Evolutionary conservation across 2,113 vertebrate species (phyloP).

Genomic region (Chlorocebus sabaeus): DNA sequence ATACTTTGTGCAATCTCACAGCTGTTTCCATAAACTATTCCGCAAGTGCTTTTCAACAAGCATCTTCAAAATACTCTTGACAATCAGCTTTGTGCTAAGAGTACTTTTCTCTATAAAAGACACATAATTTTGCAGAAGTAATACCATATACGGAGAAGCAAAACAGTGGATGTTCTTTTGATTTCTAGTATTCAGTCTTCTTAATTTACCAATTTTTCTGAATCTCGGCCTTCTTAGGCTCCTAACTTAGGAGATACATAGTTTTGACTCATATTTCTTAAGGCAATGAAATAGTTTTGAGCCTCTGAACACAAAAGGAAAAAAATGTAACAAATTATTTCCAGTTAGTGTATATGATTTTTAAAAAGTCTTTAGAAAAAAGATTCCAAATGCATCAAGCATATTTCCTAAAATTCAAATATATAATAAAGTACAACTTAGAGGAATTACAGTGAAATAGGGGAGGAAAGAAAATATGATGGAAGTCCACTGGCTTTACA

Average conservation of each 20-base stretch:
- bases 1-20: background rate
- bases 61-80: slow-evolving; percentile 14
- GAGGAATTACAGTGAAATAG: background rate
- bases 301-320: background rate
- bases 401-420: background rate
- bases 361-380: background rate
- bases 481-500: background rate
- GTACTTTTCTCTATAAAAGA: background rate
- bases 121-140: slow-evolving; percentile 7
- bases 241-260: background rate
- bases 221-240: background rate
- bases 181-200: background rate
- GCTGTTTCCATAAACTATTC: slow-evolving; percentile 6
- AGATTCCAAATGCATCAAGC: background rate
- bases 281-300: background rate
- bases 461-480: background rate
- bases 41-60: slow-evolving; percentile 12
- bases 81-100: slow-evolving; percentile 30
- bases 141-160: background rate
- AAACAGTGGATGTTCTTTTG: background rate
- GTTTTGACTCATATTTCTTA: background rate
- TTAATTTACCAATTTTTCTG: background rate
- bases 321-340: background rate
- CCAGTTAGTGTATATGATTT: background rate
- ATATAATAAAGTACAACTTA: background rate